Evolutionary conservation across 2,888 invertebrate species (phyloP).

Genomic region (Drosophila macrospina): DNA sequence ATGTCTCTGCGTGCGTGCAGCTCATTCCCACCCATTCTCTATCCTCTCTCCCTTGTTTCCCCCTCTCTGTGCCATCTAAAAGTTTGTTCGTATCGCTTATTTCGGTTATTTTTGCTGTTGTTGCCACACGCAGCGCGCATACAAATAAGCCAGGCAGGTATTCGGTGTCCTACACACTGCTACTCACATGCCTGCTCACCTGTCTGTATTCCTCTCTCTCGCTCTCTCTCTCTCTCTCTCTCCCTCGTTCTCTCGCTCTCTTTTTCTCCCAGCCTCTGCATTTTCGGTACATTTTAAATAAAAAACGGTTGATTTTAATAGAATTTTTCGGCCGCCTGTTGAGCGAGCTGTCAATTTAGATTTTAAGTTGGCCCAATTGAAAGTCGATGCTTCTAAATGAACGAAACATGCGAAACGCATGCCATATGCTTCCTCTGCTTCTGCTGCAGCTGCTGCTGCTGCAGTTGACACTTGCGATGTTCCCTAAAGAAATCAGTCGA

Average conservation of each 20-base stretch:
- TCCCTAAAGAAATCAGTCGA: slow-evolving; percentile 66
- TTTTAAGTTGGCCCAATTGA: slow-evolving; percentile 30
- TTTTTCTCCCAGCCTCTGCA: slow-evolving; percentile 6
- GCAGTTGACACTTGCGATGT: slow-evolving; percentile 43
- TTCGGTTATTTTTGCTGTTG: slow-evolving; percentile 63
- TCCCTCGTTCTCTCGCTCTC: not conserved
- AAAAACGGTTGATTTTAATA: slow-evolving; percentile 65
- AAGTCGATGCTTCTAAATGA: slow-evolving; percentile 26
- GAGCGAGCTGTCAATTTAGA: slow-evolving; percentile 50
- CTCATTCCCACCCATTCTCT: slow-evolving; percentile 4
- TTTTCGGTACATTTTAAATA: slow-evolving; percentile 61
- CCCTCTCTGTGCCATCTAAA: slow-evolving; percentile 2
- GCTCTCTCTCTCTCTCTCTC: too few relatives aligned
- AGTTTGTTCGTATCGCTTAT: slow-evolving; percentile 53
- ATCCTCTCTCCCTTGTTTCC: not conserved
- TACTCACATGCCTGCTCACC: slow-evolving; percentile 15
- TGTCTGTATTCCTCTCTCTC: not conserved
- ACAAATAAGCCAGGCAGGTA: slow-evolving; percentile 55
- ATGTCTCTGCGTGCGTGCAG: slow-evolving; percentile 38
- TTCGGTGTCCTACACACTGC: not conserved
- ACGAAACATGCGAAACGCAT: slow-evolving; percentile 19
- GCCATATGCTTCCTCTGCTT: not conserved
- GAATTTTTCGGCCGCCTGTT: slow-evolving; percentile 47
- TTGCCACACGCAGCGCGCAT: slow-evolving; percentile 59
- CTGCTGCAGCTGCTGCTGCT: slow-evolving; percentile 11